Base-by-base conservation (phyloP, 2,888 invertebrate species). In the Agrilus biguttatus region DNA sequence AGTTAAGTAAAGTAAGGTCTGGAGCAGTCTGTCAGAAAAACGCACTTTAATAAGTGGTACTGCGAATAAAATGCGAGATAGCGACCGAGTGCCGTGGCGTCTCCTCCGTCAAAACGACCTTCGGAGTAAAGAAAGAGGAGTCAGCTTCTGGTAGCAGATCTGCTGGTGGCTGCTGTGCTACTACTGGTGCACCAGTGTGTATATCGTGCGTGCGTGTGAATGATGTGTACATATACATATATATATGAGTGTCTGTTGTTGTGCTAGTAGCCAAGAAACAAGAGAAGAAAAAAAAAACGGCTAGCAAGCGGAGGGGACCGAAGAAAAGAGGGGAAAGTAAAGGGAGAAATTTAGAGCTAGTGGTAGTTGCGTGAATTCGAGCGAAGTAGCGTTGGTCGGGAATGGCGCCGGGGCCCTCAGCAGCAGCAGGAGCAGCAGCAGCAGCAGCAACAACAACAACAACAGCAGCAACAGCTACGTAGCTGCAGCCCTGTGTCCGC, bases 321-420 rank as follows among this genome's bases (percentile, higher is more conserved):
- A 60, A 63, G 63, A 62, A 63, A 65, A 63, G 65, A 62, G 64
- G 64, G 66, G 65, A 65, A 66, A 66, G 65, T 65, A 66, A 66
- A 65, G 65, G 63, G 63, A 66, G 66, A 66, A 66, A 66, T 66
- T 65, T 60, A 62, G 62, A 62, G 57, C 56, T 59, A 58, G 60
- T 60, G 60, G 61, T 62, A 59, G 61, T 62, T 60, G 61, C 58
- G 61, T 56, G 61, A 59, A 60, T 59, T 59, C 57, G 59, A 55
- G 58, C 57, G 57, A 28, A 28, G 28, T 53, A 55, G 54, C 58
- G 57, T 28, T 28, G 28, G 28, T 10, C 28, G 28, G 28, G 28
- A 28, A 28, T 28, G 35, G 36, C 41, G 33, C 36, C 35, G 35
- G 12, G 39, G 19, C 21, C 14, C 28, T 14, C 39, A 14, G 14